Base-by-base conservation (phyloP, 1,140 invertebrate species). In the Pseudomyrmex dendroicus region DNA sequence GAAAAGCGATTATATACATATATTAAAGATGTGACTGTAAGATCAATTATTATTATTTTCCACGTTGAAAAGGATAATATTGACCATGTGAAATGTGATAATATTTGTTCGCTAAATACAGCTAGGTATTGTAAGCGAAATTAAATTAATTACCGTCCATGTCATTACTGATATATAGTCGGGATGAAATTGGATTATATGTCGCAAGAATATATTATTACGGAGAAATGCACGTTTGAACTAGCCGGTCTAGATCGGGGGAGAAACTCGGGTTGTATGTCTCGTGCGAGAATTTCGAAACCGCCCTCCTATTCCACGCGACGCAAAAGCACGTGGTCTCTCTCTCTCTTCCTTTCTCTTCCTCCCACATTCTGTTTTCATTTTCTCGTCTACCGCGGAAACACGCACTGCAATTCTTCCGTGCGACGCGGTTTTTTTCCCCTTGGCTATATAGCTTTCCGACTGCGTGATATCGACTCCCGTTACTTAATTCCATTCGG, bases 401-500 rank as follows among this genome's bases (percentile, higher is more conserved):
- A 70, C 86, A 87, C 86, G 82, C 86, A 84, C 77, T 74, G 44
- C 84, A 82, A 80, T 85, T 87, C 86, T 84, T 68, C 64, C 82
- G 54, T 62, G 62, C 56, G 20, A 17, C 52, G 70, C 59, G 68
- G 57, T 72, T 85, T 82, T 57, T 77, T 8, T 50, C 2, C 22
- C 1, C 56, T 48, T 46, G 13, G 57, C 20, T 48, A 73, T 76
- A 87, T 76, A 80, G 62, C 25, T 70, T 83, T 67, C 20, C 66
- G 73, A 52, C 13, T n/a, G 70, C 72, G 61, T 61, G 73, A 85
- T 85, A 88, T 85, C 72, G 78, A 82, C 76, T 64, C 63, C 66
- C 80, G 78, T 90, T 88, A 90, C 89, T 90, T 90, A 90, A 90
- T 90, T 90, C 70, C 72, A 74, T 74, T 86, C 74, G 78, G 83